Evolutionary conservation across 23 tunicate species (phyloP).

Genomic region (Diplosoma virens): DNA sequence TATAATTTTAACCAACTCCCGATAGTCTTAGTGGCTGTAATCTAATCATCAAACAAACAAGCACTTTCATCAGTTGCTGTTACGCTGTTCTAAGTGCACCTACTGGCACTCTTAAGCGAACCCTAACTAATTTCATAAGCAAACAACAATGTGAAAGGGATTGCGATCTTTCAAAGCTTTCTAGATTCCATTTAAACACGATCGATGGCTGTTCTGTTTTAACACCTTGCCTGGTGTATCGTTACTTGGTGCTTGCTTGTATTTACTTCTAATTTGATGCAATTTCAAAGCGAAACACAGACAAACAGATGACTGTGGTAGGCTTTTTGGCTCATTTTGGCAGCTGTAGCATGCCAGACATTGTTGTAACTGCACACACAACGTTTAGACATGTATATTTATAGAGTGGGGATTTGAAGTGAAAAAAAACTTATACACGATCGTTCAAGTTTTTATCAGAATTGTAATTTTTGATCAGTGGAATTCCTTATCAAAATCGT

Average conservation of each 20-base stretch:
- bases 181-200: not conserved
- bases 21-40: conserved; percentile 12
- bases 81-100: not conserved
- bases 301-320: too few relatives aligned
- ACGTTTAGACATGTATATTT: too few relatives aligned
- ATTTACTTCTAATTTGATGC: not conserved
- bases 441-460: too few relatives aligned
- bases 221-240: not conserved
- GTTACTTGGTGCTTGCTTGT: not conserved
- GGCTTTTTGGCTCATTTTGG: too few relatives aligned
- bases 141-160: not conserved
- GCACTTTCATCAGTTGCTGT: conserved; percentile 11
- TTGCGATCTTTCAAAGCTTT: conserved; percentile 10
- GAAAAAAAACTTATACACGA: too few relatives aligned
- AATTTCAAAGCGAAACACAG: not conserved
- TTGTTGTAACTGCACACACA: too few relatives aligned
- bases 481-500: too few relatives aligned
- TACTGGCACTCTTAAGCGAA: not conserved
- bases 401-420: too few relatives aligned
- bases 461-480: too few relatives aligned
- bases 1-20: not conserved
- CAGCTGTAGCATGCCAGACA: too few relatives aligned
- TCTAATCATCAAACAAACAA: conserved; percentile 18
- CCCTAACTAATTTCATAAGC: conserved; percentile 24
- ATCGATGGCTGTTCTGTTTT: not conserved